These are phyloP conservation scores for Brachypodius melanocephalos DNA, from an alignment of 2,113 vertebrate species.

Conservation along the genomic window DNA sequence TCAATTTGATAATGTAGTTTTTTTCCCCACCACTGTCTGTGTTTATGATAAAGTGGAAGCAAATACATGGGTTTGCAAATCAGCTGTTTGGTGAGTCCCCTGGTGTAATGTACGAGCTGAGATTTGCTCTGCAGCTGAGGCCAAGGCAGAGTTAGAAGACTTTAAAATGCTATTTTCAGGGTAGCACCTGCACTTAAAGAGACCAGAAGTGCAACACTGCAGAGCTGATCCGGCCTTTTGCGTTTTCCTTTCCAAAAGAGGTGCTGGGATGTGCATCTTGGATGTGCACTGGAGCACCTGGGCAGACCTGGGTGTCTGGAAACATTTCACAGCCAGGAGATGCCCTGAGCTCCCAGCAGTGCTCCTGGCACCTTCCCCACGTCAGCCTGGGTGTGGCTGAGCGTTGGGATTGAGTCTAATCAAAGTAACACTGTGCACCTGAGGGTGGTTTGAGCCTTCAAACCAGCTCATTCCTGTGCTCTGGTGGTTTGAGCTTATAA, in stretches of 20 bases:
- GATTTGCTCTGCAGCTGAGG: neutral
- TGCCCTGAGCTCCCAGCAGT: neutral
- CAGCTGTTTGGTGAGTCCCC: neutral
- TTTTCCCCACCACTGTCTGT: neutral
- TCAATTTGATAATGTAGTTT: neutral
- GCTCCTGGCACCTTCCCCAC: neutral
- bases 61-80: neutral
- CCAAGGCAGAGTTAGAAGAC: neutral
- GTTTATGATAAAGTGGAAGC: neutral
- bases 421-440: neutral
- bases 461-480: neutral
- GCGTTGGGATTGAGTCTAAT: neutral
- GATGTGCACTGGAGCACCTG: neutral
- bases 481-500: neutral
- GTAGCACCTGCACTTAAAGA: neutral
- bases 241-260: constrained; percentile 2
- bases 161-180: constrained; percentile 17
- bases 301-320: neutral
- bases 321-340: neutral
- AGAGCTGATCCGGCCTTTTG: neutral
- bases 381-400: neutral
- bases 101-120: neutral
- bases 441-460: neutral
- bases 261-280: neutral
- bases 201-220: neutral